A percentile compares a stretch with the other conserved stretches of the same genome.
Evolutionary conservation across 2,797 vertebrate genomes (phyloP).

Genomic region (Parotocinclus haroldoi): DNA sequence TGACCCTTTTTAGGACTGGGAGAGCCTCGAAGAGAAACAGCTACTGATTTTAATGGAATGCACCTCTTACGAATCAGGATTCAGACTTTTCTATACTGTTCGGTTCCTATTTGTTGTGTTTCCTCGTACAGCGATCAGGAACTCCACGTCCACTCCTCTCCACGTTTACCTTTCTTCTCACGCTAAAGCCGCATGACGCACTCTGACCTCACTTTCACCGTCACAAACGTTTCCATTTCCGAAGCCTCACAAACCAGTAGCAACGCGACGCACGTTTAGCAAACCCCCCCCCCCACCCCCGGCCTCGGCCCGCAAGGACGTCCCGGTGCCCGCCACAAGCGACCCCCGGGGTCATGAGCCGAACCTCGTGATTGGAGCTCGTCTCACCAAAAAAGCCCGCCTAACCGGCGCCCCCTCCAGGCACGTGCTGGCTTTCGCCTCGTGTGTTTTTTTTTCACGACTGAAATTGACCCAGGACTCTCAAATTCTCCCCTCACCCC

Average conservation of each 20-base stretch:
- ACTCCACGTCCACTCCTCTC: conserved; percentile 56
- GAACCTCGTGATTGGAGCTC: no score
- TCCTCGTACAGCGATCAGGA: conserved; percentile 64
- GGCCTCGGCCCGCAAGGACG: no score
- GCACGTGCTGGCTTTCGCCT: no score
- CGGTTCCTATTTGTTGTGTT: background rate
- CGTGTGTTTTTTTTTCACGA: no score
- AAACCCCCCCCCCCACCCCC: conserved; percentile 17
- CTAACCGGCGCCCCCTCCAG: no score
- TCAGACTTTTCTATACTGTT: conserved; percentile 46
- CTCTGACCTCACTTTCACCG: conserved; percentile 8
- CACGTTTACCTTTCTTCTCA: conserved; percentile 56
- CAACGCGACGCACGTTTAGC: conserved; percentile 29
- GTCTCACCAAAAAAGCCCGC: no score
- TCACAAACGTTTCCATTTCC: conserved; percentile 20
- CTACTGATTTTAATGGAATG: conserved; percentile 57
- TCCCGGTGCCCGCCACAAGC: no score
- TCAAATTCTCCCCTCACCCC: no score
- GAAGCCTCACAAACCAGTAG: conserved; percentile 32
- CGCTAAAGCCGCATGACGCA: conserved; percentile 39
- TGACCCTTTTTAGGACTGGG: conserved; percentile 49
- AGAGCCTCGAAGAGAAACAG: conserved; percentile 65
- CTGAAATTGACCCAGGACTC: no score
- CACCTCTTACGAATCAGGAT: conserved; percentile 41
- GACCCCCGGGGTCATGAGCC: no score